Conservation (phyloP, 2,113 vertebrate genomes). For the Ascaphus truei region DNA sequence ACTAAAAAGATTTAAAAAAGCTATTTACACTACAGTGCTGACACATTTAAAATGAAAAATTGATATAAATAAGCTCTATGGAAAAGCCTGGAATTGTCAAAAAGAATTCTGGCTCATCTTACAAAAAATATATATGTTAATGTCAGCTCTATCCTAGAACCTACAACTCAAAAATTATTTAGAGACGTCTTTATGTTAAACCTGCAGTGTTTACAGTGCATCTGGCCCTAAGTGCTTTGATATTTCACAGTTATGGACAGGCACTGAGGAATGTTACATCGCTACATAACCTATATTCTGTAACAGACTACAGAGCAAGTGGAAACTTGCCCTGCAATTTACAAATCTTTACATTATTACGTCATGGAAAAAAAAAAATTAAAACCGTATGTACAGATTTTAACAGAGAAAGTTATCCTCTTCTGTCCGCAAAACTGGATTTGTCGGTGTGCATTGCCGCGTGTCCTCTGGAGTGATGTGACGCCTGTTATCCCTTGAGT, state of each 20-base stretch:
- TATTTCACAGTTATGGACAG: slow-evolving; percentile 94
- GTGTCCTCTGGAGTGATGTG: slow-evolving; percentile 66
- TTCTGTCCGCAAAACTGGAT: slow-evolving; percentile 74
- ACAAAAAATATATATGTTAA: slow-evolving; percentile 88
- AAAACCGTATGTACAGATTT: slow-evolving; percentile 80
- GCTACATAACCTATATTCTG: slow-evolving; percentile 84
- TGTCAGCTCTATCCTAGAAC: slow-evolving; percentile 87
- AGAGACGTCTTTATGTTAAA: slow-evolving; percentile 76
- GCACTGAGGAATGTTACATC: slow-evolving; percentile 94
- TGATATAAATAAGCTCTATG: slow-evolving; percentile 95
- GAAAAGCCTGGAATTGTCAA: slow-evolving; percentile 84
- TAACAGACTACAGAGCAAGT: slow-evolving; percentile 69
- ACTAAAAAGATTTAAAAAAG: slow-evolving; percentile 87
- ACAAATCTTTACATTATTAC: slow-evolving; percentile 72
- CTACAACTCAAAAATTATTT: slow-evolving; percentile 80
- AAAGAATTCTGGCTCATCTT: slow-evolving; percentile 89
- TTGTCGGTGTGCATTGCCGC: slow-evolving; percentile 60
- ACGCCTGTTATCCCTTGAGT: slow-evolving; percentile 67
- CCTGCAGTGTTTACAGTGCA: slow-evolving; percentile 79
- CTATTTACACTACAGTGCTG: slow-evolving; percentile 98
- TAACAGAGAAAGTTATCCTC: slow-evolving; percentile 81
- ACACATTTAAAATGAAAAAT: slow-evolving; percentile 81
- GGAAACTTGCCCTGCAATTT: slow-evolving; percentile 60
- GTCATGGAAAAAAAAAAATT: slow-evolving; percentile 63
- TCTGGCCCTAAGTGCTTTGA: slow-evolving; percentile 82